Percentiles rank a stretch among this genome's conserved stretches.
Conservation (phyloP, 2,113 vertebrate genomes). For the Barnardius zonarius region DNA sequence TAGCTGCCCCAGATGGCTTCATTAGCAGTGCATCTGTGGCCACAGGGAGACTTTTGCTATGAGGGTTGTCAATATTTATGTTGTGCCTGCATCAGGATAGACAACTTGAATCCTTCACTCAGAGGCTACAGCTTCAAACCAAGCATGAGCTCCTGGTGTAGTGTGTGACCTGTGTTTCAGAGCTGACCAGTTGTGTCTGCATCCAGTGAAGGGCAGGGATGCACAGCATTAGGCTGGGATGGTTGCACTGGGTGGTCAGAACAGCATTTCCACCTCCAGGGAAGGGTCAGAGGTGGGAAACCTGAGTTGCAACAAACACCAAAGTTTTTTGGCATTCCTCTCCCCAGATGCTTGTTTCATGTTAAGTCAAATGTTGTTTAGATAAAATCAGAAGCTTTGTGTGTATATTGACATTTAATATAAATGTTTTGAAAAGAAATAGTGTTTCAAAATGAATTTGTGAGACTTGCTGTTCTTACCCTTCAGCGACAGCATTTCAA, state of each 20-base stretch:
- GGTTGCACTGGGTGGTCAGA: neutral
- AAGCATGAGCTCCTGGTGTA: neutral
- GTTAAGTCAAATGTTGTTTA: neutral
- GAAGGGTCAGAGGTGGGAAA: neutral
- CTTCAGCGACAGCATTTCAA: neutral
- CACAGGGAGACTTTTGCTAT: accelerated
- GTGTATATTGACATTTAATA: conserved; percentile 10
- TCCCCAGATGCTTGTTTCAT: neutral
- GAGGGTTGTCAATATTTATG: neutral
- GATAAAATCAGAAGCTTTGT: conserved; percentile 22
- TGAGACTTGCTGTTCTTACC: neutral
- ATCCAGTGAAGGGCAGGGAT: neutral
- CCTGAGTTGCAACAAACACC: neutral
- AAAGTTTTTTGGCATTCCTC: neutral
- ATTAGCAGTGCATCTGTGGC: neutral
- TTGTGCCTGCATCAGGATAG: neutral
- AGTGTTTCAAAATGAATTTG: conserved; percentile 8
- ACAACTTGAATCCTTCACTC: neutral
- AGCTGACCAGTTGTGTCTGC: neutral
- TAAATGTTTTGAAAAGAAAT: conserved; percentile 17
- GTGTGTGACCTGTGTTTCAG: accelerated
- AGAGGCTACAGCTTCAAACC: neutral
- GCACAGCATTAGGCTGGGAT: neutral
- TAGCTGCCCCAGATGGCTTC: neutral
- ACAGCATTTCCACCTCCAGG: neutral